Conservation (phyloP, 2,113 vertebrate species). For the Platichthys stellatus region DNA sequence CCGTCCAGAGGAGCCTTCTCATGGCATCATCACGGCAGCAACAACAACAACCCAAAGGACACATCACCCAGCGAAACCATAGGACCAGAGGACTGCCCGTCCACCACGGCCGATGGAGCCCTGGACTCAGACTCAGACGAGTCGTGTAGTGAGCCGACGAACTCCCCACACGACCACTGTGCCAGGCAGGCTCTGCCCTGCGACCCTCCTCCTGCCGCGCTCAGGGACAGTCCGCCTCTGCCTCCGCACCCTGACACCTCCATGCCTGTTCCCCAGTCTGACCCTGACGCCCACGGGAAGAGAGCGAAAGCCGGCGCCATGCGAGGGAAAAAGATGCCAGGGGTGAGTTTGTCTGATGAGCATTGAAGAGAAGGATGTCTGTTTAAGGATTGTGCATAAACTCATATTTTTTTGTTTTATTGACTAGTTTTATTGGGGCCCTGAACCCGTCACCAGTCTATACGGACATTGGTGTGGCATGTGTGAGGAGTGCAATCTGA, state of each 20-base stretch:
- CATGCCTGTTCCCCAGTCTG: conserved; percentile 89
- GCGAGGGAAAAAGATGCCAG: conserved; percentile 75
- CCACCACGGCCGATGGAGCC: conserved; percentile 83
- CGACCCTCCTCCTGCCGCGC: conserved; percentile 85
- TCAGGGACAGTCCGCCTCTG: conserved; percentile 87
- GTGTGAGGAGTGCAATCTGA: too few species aligned
- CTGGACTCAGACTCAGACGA: conserved; percentile 90
- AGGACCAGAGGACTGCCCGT: conserved; percentile 84
- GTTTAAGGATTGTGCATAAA: neutral
- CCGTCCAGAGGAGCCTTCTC: conserved; percentile 82
- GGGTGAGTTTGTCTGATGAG: conserved; percentile 45
- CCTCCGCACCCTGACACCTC: conserved; percentile 87
- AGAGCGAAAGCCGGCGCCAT: conserved; percentile 51
- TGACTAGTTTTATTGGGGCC: too few species aligned
- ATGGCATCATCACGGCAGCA: conserved; percentile 53
- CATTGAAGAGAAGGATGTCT: neutral
- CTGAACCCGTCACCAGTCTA: too few species aligned
- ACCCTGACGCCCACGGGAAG: conserved; percentile 76
- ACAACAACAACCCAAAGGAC: conserved; percentile 71
- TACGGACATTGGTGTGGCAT: neutral
- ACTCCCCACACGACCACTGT: conserved; percentile 69
- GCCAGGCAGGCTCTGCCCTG: conserved; percentile 67
- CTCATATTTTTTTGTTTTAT: neutral
- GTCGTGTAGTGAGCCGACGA: conserved; percentile 76
- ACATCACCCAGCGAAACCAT: conserved; percentile 88